A percentile compares a stretch with the other conserved stretches of the same genome.
Conservation (phyloP, 2,113 vertebrate genomes). For the Ancistrus triradiatus region DNA sequence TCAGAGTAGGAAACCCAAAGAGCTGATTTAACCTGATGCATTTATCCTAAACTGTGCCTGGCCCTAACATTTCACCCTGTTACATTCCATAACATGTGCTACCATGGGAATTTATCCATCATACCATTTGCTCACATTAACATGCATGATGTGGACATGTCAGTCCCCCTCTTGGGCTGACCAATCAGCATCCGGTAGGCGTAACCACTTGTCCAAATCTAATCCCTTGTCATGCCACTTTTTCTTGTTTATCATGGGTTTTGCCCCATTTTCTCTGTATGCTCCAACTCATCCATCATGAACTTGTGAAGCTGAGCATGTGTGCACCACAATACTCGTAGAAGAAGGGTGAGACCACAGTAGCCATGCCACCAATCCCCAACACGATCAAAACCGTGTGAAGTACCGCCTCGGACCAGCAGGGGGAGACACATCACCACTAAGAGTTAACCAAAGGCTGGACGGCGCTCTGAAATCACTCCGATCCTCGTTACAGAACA, state of each 20-base stretch:
- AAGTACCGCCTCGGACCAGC: constrained; percentile 51
- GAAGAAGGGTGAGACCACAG: constrained; percentile 33
- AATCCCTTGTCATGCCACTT: constrained; percentile 1
- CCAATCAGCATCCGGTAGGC: constrained; percentile 54
- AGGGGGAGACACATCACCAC: constrained; percentile 50
- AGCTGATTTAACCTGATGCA: constrained; percentile 28
- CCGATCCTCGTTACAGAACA: constrained; percentile 55
- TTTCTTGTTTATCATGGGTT: constrained; percentile 25
- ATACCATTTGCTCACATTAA: constrained; percentile 78
- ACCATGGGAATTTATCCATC: constrained; percentile 60
- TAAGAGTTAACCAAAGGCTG: constrained; percentile 22
- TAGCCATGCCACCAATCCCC: constrained; percentile 21
- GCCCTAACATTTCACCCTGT: constrained; percentile 43
- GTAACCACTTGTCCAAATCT: constrained; percentile 52
- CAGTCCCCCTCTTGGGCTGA: constrained; percentile 39
- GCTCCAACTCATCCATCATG: constrained; percentile 56
- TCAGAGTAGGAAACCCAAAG: constrained; percentile 33
- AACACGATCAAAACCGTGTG: constrained; percentile 3
- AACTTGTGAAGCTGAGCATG: constrained; percentile 45
- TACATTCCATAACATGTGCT: constrained; percentile 23
- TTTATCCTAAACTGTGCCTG: constrained; percentile 27
- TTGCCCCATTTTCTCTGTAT: constrained; percentile 57
- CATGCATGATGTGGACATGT: constrained; percentile 65
- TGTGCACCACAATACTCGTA: constrained; percentile 40
- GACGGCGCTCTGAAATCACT: constrained; percentile 19